These are phyloP conservation scores for Leptodirus hochenwartii DNA, from an alignment of 2,888 invertebrate genomes.

Conservation along the genomic window DNA sequence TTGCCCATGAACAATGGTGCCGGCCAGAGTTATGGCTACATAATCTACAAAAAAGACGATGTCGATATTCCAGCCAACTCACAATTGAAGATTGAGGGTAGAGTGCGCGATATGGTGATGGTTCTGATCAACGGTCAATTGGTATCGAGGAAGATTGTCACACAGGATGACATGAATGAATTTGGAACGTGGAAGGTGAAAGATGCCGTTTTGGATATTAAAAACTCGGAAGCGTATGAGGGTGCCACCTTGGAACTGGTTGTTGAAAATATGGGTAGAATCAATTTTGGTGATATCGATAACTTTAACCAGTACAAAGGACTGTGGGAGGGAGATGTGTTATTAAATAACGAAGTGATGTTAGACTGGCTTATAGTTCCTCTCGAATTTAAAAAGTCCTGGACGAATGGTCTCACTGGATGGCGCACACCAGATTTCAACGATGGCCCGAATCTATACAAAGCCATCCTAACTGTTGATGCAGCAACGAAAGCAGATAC, in stretches of 20 bases:
- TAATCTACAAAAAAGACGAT: slow-evolving; percentile 29
- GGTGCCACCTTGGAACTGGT: slow-evolving; percentile 26
- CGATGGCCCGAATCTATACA: slow-evolving; percentile 35
- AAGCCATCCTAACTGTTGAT: slow-evolving; percentile 26
- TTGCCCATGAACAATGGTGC: slow-evolving; percentile 24
- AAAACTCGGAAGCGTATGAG: slow-evolving; percentile 11
- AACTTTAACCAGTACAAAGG: slow-evolving; percentile 28
- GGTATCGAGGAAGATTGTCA: slow-evolving; percentile 20
- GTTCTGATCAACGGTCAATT: slow-evolving; percentile 28
- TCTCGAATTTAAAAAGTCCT: slow-evolving; percentile 29
- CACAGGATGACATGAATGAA: slow-evolving; percentile 17
- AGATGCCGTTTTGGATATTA: slow-evolving; percentile 20
- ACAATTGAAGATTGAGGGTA: slow-evolving; percentile 22
- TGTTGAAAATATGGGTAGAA: slow-evolving; percentile 66
- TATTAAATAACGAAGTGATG: slow-evolving; percentile 24
- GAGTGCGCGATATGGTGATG: slow-evolving; percentile 30
- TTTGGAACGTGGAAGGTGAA: slow-evolving; percentile 26
- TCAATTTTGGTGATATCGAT: slow-evolving; percentile 32
- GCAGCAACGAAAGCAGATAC: slow-evolving; percentile 35
- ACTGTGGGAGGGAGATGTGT: slow-evolving; percentile 27
- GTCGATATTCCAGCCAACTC: slow-evolving; percentile 18
- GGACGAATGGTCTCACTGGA: slow-evolving; percentile 19
- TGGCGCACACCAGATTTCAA: slow-evolving; percentile 15
- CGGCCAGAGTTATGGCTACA: slow-evolving; percentile 38
- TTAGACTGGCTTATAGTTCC: slow-evolving; percentile 29